A percentile compares a stretch with the other conserved stretches of the same genome.
Conservation (phyloP, 2,888 invertebrate genomes). For the Copidosoma aretas region DNA sequence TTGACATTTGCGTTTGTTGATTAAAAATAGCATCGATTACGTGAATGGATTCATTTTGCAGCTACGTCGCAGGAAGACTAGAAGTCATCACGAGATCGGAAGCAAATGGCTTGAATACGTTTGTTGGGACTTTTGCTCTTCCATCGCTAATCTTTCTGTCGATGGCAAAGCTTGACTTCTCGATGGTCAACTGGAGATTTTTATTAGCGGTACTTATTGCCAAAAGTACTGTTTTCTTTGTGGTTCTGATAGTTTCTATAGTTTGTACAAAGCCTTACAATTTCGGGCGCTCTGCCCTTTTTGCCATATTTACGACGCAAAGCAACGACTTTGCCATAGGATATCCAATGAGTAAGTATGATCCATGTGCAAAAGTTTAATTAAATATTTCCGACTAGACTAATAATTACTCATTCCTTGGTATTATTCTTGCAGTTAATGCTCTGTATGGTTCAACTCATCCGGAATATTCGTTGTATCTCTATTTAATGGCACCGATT, state of each 20-base stretch:
- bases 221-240: constrained; percentile 84
- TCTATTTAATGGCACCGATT: constrained; percentile 94
- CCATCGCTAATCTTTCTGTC: constrained; percentile 92
- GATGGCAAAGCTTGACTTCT: constrained; percentile 82
- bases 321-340: constrained; percentile 98
- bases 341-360: constrained; percentile 84
- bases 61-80: constrained; percentile 84
- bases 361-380: neutral
- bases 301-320: constrained; percentile 94
- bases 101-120: constrained; percentile 88
- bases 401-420: constrained; percentile 7
- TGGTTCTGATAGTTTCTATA: constrained; percentile 78
- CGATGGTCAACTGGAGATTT: constrained; percentile 89
- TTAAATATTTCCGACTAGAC: neutral
- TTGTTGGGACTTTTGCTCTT: constrained; percentile 91
- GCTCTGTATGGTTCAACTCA: constrained; percentile 86
- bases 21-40: neutral
- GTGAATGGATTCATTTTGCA: constrained; percentile 55
- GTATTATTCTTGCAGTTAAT: constrained; percentile 68
- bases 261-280: constrained; percentile 82
- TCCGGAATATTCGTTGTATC: constrained; percentile 87
- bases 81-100: constrained; percentile 83
- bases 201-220: constrained; percentile 83
- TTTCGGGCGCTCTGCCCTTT: constrained; percentile 85
- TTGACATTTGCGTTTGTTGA: neutral